phyloP scores from a whole-genome alignment of 1,140 invertebrate genomes.

The Drosophila eugracilis region DNA sequence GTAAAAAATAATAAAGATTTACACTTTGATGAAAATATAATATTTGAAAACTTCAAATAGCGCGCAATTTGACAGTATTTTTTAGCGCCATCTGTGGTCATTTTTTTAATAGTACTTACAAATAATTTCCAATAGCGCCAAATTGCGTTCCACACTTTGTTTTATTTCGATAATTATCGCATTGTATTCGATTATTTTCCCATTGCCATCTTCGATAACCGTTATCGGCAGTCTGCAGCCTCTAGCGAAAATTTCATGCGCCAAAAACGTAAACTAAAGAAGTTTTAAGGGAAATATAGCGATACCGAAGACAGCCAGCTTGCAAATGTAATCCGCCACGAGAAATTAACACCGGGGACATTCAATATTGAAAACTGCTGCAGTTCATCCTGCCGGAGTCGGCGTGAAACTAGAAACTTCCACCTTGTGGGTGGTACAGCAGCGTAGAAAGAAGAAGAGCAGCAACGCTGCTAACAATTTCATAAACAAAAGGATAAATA shows the following conservation, averaged over 20 bases:
- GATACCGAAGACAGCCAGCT: background rate
- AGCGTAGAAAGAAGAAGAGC: constrained; percentile 29
- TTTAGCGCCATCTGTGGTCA: background rate
- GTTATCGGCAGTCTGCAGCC: constrained; percentile 1
- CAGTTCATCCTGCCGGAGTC: constrained; percentile 1
- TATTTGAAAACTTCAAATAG: too few species aligned
- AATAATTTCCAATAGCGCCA: too few species aligned
- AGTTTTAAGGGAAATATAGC: constrained; percentile 15
- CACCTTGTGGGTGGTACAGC: constrained; percentile 8
- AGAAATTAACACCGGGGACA: background rate
- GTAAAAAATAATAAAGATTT: background rate
- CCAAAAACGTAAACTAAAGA: constrained; percentile 50
- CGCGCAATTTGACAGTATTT: too few species aligned
- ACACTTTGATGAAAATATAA: too few species aligned
- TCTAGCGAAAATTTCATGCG: constrained; percentile 55
- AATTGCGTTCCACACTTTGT: too few species aligned
- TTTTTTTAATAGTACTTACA: background rate
- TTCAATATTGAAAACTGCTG: background rate
- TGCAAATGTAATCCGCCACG: background rate
- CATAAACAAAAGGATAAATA: constrained; percentile 6
- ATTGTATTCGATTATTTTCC: too few species aligned
- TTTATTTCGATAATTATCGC: background rate
- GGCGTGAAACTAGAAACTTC: background rate
- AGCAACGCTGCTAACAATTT: constrained; percentile 21
- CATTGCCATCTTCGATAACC: background rate